Evolutionary conservation across 2,888 invertebrate genomes (phyloP).

Genomic region (Melolontha melolontha): DNA sequence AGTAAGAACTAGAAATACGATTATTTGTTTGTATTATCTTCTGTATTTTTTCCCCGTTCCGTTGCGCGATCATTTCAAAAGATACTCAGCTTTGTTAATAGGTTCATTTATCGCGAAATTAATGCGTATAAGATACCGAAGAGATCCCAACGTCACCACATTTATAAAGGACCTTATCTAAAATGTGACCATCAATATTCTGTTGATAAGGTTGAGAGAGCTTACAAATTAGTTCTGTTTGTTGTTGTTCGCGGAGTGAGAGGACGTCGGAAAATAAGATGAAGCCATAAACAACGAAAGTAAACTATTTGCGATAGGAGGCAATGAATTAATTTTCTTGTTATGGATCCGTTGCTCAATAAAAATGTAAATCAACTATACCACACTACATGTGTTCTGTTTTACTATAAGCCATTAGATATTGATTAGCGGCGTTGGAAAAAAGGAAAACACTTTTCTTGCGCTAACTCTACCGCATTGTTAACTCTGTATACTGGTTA

Average conservation of each 20-base stretch:
- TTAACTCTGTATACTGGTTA: conserved; percentile 2
- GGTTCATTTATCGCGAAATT: conserved; percentile 30
- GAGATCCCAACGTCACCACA: conserved; percentile 39
- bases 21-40: conserved; percentile 6
- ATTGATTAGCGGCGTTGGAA: conserved; percentile 33
- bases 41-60: not conserved
- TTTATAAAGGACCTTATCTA: conserved; percentile 52
- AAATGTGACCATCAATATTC: conserved; percentile 50
- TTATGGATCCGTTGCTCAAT: conserved; percentile 56
- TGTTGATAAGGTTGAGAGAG: conserved; percentile 44
- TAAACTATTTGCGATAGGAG: conserved; percentile 52
- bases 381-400: conserved; percentile 41
- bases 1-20: conserved; percentile 7
- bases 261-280: conserved; percentile 50
- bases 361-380: conserved; percentile 56
- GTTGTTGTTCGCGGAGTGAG: conserved; percentile 27
- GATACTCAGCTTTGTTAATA: conserved; percentile 21
- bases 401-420: conserved; percentile 44
- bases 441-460: conserved; percentile 29
- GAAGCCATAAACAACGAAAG: conserved; percentile 56
- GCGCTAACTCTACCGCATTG: conserved; percentile 26
- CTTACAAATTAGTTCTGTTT: conserved; percentile 51
- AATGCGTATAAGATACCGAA: conserved; percentile 16
- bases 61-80: conserved; percentile 9
- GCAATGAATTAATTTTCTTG: conserved; percentile 56